phyloP scores from a whole-genome alignment of 2,113 vertebrate species.

The Lycocorax pyrrhopterus region DNA sequence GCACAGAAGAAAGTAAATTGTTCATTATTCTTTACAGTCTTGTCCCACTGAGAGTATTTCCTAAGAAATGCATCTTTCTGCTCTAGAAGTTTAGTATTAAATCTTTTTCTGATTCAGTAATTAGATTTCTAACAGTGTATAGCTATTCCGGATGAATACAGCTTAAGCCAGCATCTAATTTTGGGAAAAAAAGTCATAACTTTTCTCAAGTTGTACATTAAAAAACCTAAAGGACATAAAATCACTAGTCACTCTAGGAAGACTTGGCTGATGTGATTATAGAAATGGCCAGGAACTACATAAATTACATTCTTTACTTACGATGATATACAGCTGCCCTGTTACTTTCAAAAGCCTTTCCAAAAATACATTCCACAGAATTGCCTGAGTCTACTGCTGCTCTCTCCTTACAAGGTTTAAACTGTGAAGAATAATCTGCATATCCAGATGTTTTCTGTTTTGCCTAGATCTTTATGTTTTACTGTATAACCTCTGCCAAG shows the following conservation, averaged over 20 bases:
- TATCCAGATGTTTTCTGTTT: conserved; percentile 25
- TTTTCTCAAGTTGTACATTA: background rate
- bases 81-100: background rate
- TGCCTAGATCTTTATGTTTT: conserved; percentile 20
- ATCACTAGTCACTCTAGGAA: conserved; percentile 41
- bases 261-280: conserved; percentile 19
- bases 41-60: background rate
- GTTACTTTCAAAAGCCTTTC: conserved; percentile 40
- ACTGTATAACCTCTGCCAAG: background rate
- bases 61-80: background rate
- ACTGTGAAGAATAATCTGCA: conserved; percentile 39
- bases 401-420: conserved; percentile 35
- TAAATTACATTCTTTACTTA: conserved; percentile 36
- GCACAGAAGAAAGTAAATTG: background rate
- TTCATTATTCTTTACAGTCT: background rate
- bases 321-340: conserved; percentile 7
- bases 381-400: background rate
- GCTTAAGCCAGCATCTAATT: background rate
- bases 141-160: background rate
- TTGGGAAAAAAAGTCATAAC: background rate
- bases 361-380: conserved; percentile 17
- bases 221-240: conserved; percentile 6
- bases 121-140: background rate
- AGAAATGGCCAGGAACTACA: conserved; percentile 14
- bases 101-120: background rate